Evolutionary conservation across 2,113 vertebrate species (phyloP).

Genomic region (Deroptyus accipitrinus): DNA sequence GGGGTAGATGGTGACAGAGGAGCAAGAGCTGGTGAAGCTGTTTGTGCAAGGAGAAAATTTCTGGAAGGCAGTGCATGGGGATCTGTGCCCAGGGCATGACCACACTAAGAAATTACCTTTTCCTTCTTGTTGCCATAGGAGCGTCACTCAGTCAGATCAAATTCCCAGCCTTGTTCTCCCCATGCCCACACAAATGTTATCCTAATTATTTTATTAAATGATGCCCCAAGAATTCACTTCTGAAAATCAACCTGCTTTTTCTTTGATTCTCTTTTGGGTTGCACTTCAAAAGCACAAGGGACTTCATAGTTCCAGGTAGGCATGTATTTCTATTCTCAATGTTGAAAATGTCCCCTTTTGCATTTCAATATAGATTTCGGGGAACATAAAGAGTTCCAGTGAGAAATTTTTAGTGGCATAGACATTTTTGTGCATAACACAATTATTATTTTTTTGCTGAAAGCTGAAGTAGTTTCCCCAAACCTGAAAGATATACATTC

Average conservation of each 20-base stretch:
- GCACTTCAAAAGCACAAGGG: neutral
- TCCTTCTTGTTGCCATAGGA: neutral
- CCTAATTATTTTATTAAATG: neutral
- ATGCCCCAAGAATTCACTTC: neutral
- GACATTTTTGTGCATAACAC: neutral
- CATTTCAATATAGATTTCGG: neutral
- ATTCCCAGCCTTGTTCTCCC: neutral
- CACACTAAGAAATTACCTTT: neutral
- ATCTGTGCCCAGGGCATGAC: neutral
- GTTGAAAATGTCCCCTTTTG: neutral
- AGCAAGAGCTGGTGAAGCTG: neutral
- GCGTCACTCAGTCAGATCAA: neutral
- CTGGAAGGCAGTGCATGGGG: neutral
- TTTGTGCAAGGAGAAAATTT: rapidly evolving
- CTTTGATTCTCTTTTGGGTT: neutral
- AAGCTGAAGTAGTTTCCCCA: neutral
- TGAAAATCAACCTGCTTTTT: neutral
- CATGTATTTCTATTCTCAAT: neutral
- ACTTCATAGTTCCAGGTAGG: neutral
- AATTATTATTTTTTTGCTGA: neutral
- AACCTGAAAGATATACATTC: neutral
- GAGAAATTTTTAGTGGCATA: neutral
- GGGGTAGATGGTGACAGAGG: rapidly evolving
- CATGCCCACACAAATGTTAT: neutral
- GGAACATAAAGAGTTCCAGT: neutral